phyloP scores from a whole-genome alignment of 2,888 invertebrate species.

The Himalopsyche anomala region DNA sequence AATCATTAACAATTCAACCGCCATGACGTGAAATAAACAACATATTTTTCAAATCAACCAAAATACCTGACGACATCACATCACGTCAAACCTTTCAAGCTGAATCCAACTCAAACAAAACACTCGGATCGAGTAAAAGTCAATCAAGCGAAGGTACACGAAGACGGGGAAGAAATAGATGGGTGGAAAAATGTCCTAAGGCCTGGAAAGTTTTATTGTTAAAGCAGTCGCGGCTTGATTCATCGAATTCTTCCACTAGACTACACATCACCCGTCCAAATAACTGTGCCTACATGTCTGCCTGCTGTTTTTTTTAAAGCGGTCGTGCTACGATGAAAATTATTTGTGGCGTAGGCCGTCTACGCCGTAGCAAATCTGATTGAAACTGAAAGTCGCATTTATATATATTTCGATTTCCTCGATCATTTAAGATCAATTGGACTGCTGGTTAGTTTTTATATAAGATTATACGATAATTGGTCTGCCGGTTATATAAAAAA shows the following conservation, averaged over 20 bases:
- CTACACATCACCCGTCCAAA: not conserved
- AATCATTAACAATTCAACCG: no score
- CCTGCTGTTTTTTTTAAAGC: not conserved
- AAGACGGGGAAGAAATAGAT: not conserved
- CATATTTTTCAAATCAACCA: no score
- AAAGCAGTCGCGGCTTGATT: not conserved
- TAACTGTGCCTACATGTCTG: not conserved
- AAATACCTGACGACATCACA: not conserved
- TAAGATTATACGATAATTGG: no score
- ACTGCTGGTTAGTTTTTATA: not conserved
- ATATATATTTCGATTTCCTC: not conserved
- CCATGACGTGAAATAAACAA: no score
- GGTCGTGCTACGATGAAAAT: not conserved
- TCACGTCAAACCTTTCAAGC: not conserved
- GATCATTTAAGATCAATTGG: not conserved
- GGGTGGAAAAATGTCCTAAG: not conserved
- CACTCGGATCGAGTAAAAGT: not conserved
- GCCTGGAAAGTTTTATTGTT: conserved; percentile 22
- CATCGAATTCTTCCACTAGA: conserved; percentile 1
- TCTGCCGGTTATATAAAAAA: no score
- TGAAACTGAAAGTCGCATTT: not conserved
- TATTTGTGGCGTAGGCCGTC: not conserved
- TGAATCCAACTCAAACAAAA: not conserved
- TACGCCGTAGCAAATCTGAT: not conserved
- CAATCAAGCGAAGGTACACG: not conserved